A percentile compares a stretch with the other conserved stretches of the same genome.
phyloP scores from a whole-genome alignment of 2,888 invertebrate species.

The Podotricha telesiphe region DNA sequence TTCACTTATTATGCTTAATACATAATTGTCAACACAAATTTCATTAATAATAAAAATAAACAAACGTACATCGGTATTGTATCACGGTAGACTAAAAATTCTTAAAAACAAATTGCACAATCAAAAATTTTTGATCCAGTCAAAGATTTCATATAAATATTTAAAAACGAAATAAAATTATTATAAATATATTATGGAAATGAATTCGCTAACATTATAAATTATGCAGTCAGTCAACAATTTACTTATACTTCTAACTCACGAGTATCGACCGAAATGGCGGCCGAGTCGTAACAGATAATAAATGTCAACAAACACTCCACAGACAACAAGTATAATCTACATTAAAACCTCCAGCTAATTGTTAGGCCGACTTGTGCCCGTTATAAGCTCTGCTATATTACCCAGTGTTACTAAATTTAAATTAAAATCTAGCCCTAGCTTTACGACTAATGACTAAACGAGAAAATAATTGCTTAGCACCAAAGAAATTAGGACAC shows the following conservation, averaged over 20 bases:
- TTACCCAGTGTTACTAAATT: constrained; percentile 47
- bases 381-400: constrained; percentile 51
- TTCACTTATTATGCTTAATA: constrained; percentile 47
- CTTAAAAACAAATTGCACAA: constrained; percentile 66
- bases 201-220: constrained; percentile 67
- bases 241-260: constrained; percentile 44
- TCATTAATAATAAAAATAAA: constrained; percentile 57
- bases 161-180: constrained; percentile 57
- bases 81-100: constrained; percentile 10
- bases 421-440: constrained; percentile 47
- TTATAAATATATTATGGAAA: constrained; percentile 56
- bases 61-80: constrained; percentile 27
- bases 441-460: constrained; percentile 48
- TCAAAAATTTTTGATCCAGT: constrained; percentile 80
- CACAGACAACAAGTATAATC: constrained; percentile 43
- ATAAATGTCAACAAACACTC: constrained; percentile 45
- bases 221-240: constrained; percentile 77
- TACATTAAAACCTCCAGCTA: constrained; percentile 36
- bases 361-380: constrained; percentile 45
- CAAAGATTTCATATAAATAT: constrained; percentile 61
- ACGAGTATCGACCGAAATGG: constrained; percentile 21
- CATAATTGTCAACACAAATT: constrained; percentile 52
- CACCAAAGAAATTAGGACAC: constrained; percentile 71
- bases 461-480: constrained; percentile 58
- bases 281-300: constrained; percentile 38